Conservation (phyloP, 1,140 invertebrate genomes). For the Patella vulgata region DNA sequence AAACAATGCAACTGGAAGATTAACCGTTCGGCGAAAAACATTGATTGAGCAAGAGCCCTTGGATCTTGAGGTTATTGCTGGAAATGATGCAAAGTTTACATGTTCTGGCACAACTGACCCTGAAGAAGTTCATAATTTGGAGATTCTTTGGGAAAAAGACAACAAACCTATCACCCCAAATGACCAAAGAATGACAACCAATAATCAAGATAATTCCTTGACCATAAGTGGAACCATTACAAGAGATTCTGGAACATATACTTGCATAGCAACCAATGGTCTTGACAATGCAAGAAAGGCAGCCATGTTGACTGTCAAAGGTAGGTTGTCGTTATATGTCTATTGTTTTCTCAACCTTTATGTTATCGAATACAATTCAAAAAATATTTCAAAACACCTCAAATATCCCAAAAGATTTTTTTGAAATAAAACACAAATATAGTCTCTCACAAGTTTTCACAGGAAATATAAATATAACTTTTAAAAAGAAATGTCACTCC, state of each 20-base stretch:
- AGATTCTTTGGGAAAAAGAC: constrained; percentile 57
- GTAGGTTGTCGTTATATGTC: too few species aligned
- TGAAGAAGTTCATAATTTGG: constrained; percentile 48
- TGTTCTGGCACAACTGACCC: constrained; percentile 59
- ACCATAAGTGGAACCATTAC: constrained; percentile 94
- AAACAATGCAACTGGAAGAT: constrained; percentile 24
- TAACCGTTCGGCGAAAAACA: constrained; percentile 50
- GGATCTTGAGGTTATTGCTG: constrained; percentile 56
- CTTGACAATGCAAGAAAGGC: constrained; percentile 84
- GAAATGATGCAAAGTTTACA: constrained; percentile 56
- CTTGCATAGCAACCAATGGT: constrained; percentile 91
- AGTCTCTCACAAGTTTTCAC: too few species aligned
- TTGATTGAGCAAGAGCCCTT: constrained; percentile 51
- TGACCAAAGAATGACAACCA: constrained; percentile 70
- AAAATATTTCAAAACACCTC: too few species aligned
- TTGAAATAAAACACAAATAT: too few species aligned
- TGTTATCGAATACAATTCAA: too few species aligned
- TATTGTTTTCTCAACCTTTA: constrained; percentile 62
- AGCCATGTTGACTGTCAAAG: constrained; percentile 92
- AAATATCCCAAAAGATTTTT: too few species aligned
- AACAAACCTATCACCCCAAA: constrained; percentile 79
- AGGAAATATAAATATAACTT: too few species aligned
- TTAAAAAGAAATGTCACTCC: too few species aligned
- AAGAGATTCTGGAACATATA: constrained; percentile 93
- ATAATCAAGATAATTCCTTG: constrained; percentile 85